Percentiles rank a stretch among this genome's conserved stretches.
phyloP scores from a whole-genome alignment of 2,888 invertebrate species.

The Podabrus alpinus region DNA sequence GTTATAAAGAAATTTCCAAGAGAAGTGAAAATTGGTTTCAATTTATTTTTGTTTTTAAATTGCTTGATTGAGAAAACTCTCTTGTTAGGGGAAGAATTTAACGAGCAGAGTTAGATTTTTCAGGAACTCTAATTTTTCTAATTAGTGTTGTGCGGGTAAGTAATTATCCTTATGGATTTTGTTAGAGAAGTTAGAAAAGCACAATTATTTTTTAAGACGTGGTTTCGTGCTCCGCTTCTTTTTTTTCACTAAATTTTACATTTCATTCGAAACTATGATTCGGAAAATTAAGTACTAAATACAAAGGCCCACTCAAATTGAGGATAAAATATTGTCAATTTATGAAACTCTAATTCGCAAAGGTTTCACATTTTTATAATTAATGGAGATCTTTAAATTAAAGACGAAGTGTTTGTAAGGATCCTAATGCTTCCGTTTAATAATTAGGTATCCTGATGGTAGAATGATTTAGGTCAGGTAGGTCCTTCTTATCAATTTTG shows the following conservation, averaged over 20 bases:
- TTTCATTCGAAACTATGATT: no score
- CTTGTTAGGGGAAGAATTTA: not conserved
- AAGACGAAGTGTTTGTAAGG: no score
- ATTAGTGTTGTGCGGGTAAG: not conserved
- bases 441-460: no score
- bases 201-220: no score
- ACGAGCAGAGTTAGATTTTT: not conserved
- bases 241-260: not conserved
- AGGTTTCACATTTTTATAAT: no score
- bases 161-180: not conserved
- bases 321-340: not conserved
- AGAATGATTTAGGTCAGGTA: no score
- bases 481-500: no score
- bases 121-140: not conserved
- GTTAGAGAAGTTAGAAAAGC: not conserved
- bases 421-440: no score
- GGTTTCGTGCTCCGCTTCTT: no score
- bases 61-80: not conserved
- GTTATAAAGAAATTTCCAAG: not conserved
- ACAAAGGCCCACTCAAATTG: not conserved
- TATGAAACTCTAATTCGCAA: not conserved
- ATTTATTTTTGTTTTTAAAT: not conserved
- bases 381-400: no score
- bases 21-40: not conserved
- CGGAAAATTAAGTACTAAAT: no score